Evolutionary conservation across 1,140 invertebrate species (phyloP), one percentile per base, ranked within the genome.

Genomic region (Pentalonia nigronervosa): DNA sequence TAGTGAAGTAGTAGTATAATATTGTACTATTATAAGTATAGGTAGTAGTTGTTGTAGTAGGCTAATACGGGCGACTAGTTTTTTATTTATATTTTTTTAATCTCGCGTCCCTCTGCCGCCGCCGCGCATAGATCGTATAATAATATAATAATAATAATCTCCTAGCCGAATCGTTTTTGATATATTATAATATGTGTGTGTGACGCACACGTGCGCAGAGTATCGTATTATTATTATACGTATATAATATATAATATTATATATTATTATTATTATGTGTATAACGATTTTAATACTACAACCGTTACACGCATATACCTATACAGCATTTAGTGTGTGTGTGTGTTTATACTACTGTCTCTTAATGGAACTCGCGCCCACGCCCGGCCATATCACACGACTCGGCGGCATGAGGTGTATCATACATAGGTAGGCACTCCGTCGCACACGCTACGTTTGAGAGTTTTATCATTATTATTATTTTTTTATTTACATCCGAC

Each of bases 351-450:
- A 88, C 87, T 53, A 50, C 87, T 88, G 48, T 88, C 47, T 47
- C 87, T 88, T 88, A 88, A 88, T 88, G 87, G 87, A 88, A 89
- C 87, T 53, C 87, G 34, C 87, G 34, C 87, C 48, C 87, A 89
- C 87, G 48, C 48, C 23, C 21, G 86, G 14, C 30, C 7, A 87
- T 87, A 87, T 87, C 86, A 45, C 36, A 84, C 83, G 83, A 25
- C 23, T 41, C 45, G 25, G 25, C 86, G 14, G 45, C 14, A 41
- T 41, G 41, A 41, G 41, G 41, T 41, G 30, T 47, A 30, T 34
- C 34, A n/a, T 14, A 30, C n/a, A 67, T 17, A 23, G 30, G 25
- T 3, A 67, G 23, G 25, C 30, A 60, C 30, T 76, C 60, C 30
- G n/a, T 76, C 47, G 36, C n/a, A 45, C 83, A 84, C 83, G 36